Conservation (phyloP, 2,888 invertebrate genomes). For the Arrhopalites spinosus region DNA sequence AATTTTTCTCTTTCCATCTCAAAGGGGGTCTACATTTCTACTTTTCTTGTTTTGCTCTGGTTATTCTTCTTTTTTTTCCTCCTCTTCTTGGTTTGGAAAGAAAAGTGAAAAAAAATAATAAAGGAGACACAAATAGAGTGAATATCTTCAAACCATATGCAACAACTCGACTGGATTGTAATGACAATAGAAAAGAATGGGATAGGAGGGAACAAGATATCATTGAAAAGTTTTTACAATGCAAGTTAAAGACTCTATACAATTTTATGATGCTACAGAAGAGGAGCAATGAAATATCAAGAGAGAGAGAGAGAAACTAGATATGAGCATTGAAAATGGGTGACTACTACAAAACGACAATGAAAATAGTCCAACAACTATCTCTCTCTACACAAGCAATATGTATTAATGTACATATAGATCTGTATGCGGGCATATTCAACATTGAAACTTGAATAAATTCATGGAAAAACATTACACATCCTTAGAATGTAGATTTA, state of each 20-base stretch:
- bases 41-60: no score
- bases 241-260: background rate
- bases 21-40: background rate
- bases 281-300: background rate
- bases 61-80: background rate
- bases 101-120: background rate
- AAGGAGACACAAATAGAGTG: background rate
- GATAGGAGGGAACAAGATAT: background rate
- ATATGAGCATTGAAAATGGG: no score
- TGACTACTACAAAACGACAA: no score
- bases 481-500: slow-evolving; percentile 12
- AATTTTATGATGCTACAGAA: background rate
- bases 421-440: no score
- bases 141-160: background rate
- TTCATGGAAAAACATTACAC: background rate
- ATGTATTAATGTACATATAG: no score
- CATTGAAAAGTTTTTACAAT: background rate
- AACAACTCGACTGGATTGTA: background rate
- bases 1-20: no score
- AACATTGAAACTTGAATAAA: no score
- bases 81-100: background rate
- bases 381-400: no score
- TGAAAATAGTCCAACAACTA: no score
- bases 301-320: background rate
- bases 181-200: background rate